Conservation (phyloP, 2,888 invertebrate species). For the Caenorhabditis doughertyi region DNA sequence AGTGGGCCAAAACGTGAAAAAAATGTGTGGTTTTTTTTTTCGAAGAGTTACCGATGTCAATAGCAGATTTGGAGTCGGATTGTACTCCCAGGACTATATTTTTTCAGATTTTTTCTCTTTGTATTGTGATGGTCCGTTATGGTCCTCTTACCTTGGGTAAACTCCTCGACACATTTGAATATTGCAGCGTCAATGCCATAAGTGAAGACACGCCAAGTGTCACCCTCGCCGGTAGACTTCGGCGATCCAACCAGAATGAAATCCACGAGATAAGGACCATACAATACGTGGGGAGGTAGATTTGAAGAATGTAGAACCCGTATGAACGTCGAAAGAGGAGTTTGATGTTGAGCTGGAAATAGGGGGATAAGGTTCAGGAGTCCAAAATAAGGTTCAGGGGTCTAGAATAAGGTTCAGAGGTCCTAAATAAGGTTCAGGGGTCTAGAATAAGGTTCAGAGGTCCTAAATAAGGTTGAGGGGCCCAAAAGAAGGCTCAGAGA, state of each 20-base stretch:
- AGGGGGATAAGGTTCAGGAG: no score
- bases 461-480: no score
- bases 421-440: no score
- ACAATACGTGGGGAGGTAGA: conserved; percentile 82
- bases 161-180: conserved; percentile 80
- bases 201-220: conserved; percentile 81
- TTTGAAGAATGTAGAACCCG: conserved; percentile 82
- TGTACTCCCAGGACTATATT: conserved; percentile 36
- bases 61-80: conserved; percentile 46
- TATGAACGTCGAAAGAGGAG: conserved; percentile 80
- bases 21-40: background rate
- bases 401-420: no score
- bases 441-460: no score
- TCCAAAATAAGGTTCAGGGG: no score
- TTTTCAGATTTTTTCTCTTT: background rate
- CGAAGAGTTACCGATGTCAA: conserved; percentile 46
- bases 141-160: conserved; percentile 78
- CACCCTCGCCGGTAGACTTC: conserved; percentile 76
- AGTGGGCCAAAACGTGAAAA: conserved; percentile 9
- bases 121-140: background rate
- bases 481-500: no score
- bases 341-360: conserved; percentile 80
- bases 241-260: conserved; percentile 82
- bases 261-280: conserved; percentile 83
- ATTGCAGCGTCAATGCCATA: conserved; percentile 82